Evolutionary conservation across 1,140 invertebrate genomes (phyloP).

Genomic region (Scaptomyza graminum): DNA sequence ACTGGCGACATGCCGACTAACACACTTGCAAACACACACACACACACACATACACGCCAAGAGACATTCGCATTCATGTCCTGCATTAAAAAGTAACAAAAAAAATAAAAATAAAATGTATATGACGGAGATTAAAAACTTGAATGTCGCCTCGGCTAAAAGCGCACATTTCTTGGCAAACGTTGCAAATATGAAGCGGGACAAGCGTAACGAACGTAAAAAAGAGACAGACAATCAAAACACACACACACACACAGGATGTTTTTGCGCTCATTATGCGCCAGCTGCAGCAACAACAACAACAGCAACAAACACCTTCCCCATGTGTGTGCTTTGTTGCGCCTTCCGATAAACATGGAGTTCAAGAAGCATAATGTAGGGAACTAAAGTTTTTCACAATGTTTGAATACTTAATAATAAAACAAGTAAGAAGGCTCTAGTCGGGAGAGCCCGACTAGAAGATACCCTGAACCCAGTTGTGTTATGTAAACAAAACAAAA

Average conservation of each 20-base stretch:
- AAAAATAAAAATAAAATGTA: conserved; percentile 34
- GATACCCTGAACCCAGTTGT: no score
- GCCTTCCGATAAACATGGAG: conserved; percentile 61
- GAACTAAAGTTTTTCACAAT: conserved; percentile 15
- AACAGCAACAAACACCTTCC: conserved; percentile 30
- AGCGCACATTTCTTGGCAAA: conserved; percentile 76
- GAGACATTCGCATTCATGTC: conserved; percentile 62
- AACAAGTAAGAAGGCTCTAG: no score
- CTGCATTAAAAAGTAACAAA: conserved; percentile 72
- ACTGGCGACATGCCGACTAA: conserved; percentile 71
- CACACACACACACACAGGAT: conserved; percentile 52
- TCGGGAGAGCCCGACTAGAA: no score
- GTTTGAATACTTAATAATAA: conserved; percentile 33
- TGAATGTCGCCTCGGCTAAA: conserved; percentile 64
- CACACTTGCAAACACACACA: conserved; percentile 11
- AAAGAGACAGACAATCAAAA: conserved; percentile 62
- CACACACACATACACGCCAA: not conserved
- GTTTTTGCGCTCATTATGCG: conserved; percentile 79
- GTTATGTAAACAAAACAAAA: no score
- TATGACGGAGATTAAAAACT: conserved; percentile 34
- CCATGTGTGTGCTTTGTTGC: conserved; percentile 54
- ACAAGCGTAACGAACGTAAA: no score
- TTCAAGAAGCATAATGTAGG: conserved; percentile 35
- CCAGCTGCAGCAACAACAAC: conserved; percentile 56
- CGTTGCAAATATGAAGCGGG: conserved; percentile 52